A percentile compares a stretch with the other conserved stretches of the same genome.
Evolutionary conservation across 2,113 vertebrate species (phyloP).

Genomic region (Hippocampus abdominalis): DNA sequence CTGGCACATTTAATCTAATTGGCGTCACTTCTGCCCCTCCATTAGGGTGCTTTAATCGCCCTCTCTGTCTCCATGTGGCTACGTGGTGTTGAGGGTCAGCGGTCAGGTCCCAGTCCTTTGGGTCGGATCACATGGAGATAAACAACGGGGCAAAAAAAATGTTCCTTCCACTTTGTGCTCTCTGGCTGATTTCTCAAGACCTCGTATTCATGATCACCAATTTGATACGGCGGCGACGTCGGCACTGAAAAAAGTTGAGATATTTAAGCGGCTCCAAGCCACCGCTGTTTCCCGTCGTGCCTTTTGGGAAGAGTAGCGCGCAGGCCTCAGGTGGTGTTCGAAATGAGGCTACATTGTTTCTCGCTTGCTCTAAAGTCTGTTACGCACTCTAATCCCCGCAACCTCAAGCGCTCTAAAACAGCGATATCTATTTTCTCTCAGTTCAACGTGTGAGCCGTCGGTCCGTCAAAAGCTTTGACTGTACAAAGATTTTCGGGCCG

Average conservation of each 20-base stretch:
- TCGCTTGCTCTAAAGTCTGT: constrained; percentile 61
- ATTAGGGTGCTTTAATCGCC: constrained; percentile 67
- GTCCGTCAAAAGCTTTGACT: constrained; percentile 33
- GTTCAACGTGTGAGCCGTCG: constrained; percentile 57
- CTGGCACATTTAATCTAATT: constrained; percentile 73
- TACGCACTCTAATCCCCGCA: constrained; percentile 63
- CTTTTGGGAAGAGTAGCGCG: constrained; percentile 60
- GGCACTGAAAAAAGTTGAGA: constrained; percentile 37
- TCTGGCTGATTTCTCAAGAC: too few relatives aligned
- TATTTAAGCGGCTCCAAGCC: constrained; percentile 63
- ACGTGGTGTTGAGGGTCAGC: constrained; percentile 59
- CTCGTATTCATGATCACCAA: too few relatives aligned
- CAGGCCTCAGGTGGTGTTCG: constrained; percentile 59
- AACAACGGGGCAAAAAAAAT: constrained; percentile 37
- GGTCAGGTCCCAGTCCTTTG: constrained; percentile 51
- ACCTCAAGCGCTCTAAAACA: constrained; percentile 53
- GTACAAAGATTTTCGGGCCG: constrained; percentile 51
- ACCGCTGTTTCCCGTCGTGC: constrained; percentile 68
- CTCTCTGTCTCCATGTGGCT: constrained; percentile 66
- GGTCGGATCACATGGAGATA: constrained; percentile 56
- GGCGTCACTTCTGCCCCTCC: constrained; percentile 64
- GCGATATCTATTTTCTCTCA: constrained; percentile 52
- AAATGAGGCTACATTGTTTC: constrained; percentile 59
- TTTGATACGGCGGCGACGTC: background rate
- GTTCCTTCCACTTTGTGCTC: too few relatives aligned